phyloP scores from a whole-genome alignment of 2,797 vertebrate genomes.

The Xyrichtys novacula region DNA sequence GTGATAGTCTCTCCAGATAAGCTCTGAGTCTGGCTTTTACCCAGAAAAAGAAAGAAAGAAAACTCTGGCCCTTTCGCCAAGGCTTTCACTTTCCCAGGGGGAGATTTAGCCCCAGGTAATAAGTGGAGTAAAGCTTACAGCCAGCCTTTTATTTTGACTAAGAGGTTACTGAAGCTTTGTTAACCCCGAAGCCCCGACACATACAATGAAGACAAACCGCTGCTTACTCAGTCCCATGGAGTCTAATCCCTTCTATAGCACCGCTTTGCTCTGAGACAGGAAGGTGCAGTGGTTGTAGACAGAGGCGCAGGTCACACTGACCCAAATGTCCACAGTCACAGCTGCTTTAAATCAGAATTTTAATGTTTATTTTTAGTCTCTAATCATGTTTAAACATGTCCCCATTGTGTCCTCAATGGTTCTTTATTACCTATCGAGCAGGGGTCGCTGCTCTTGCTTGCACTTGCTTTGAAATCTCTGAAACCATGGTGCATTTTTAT shows the following conservation, averaged over 20 bases:
- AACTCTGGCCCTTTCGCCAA: background rate
- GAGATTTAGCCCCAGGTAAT: background rate
- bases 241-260: background rate
- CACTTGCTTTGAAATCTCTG: no score
- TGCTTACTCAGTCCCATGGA: background rate
- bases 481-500: no score
- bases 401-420: no score
- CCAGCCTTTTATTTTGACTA: background rate
- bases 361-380: no score
- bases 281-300: background rate
- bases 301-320: background rate
- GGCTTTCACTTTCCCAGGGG: background rate
- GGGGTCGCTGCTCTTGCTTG: no score
- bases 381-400: no score
- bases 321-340: no score
- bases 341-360: no score
- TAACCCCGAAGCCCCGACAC: background rate
- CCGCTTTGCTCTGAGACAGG: background rate
- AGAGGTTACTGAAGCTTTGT: background rate
- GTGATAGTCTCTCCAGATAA: background rate
- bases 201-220: background rate
- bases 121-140: background rate
- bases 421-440: no score
- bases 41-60: background rate
- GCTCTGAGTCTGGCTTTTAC: slow-evolving; percentile 1